Conservation (phyloP, 2,113 vertebrate genomes). For the Azemiops feae region DNA sequence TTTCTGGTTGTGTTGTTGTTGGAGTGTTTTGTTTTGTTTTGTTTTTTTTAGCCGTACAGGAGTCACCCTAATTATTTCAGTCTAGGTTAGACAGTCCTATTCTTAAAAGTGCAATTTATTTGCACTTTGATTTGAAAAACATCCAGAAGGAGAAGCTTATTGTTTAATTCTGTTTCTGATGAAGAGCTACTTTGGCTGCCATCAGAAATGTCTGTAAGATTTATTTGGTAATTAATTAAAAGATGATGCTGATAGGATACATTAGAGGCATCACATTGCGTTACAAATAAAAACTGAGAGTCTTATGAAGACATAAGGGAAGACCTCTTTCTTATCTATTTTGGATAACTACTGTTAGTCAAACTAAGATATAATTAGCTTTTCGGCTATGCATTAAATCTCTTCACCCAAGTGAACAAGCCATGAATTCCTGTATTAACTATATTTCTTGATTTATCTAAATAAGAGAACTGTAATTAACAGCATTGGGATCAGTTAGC, state of each 20-base stretch:
- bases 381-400: not conserved
- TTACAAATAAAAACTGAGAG: not conserved
- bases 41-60: not conserved
- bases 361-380: not conserved
- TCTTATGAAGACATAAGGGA: not conserved
- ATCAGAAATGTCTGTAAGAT: not conserved
- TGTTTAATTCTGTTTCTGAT: not conserved
- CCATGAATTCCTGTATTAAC: not conserved
- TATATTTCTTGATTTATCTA: not conserved
- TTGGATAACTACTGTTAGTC: not conserved
- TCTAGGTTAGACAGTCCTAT: not conserved
- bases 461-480: not conserved
- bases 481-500: not conserved
- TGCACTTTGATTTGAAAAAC: not conserved
- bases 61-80: not conserved
- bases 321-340: not conserved
- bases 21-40: not conserved
- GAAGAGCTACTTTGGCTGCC: not conserved
- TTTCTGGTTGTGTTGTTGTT: not conserved
- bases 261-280: not conserved
- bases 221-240: constrained; percentile 1
- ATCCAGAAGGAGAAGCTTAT: not conserved
- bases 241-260: not conserved
- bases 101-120: constrained; percentile 1
- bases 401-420: not conserved